Conservation (phyloP, 2,888 invertebrate genomes). For the Agrochola circellaris region DNA sequence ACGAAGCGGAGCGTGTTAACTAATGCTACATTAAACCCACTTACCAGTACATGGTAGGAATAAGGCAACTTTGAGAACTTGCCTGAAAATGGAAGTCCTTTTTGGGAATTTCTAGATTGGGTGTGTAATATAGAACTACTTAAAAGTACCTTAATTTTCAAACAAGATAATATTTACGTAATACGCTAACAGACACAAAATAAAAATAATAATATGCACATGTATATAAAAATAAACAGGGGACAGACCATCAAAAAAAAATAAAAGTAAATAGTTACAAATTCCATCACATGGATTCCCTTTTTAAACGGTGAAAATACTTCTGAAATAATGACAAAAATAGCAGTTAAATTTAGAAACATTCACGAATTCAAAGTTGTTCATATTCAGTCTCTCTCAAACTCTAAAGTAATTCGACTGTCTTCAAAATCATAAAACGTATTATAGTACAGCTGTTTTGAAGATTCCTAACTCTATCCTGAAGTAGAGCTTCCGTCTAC, state of each 20-base stretch:
- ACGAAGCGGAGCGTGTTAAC: constrained; percentile 63
- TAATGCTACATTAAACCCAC: constrained; percentile 63
- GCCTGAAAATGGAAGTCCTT: constrained; percentile 40
- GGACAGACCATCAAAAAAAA: too few species aligned
- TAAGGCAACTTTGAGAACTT: constrained; percentile 40
- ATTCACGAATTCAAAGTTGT: not conserved
- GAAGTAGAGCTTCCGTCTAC: not conserved
- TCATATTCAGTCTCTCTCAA: not conserved
- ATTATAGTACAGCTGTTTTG: not conserved
- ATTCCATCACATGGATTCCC: not conserved
- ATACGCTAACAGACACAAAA: too few species aligned
- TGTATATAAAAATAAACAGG: too few species aligned
- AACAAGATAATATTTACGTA: too few species aligned
- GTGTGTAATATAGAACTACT: not conserved
- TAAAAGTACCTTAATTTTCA: not conserved
- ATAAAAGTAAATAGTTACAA: not conserved
- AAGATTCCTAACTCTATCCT: not conserved
- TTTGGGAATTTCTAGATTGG: constrained; percentile 31
- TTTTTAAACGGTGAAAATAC: not conserved
- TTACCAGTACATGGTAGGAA: constrained; percentile 52
- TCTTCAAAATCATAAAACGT: not conserved
- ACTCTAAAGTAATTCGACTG: not conserved
- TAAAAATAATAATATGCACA: too few species aligned
- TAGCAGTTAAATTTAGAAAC: not conserved
- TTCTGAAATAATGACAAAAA: not conserved